These are phyloP conservation scores for Sebastiscus tertius DNA, from an alignment of 2,797 vertebrate species.

Conservation along the genomic window DNA sequence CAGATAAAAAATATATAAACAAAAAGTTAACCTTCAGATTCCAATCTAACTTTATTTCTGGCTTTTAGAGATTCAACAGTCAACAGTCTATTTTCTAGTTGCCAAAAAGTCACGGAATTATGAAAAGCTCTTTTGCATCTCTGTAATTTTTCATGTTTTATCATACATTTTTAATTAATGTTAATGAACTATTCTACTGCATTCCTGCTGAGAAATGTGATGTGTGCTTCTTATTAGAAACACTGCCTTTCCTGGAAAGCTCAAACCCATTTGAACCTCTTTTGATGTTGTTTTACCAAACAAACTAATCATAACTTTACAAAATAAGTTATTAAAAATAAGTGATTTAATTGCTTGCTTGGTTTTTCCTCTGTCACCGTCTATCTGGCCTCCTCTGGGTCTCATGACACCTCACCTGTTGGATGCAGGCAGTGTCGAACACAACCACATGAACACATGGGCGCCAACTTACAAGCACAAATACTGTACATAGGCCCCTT, in stretches of 20 bases:
- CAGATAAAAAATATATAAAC: too few relatives aligned
- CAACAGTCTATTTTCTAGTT: background rate
- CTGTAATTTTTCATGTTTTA: background rate
- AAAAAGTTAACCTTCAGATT: background rate
- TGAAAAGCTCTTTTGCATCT: background rate
- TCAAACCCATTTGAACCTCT: slow-evolving; percentile 25
- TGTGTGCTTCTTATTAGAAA: background rate
- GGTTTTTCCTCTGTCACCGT: background rate
- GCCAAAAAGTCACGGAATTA: background rate
- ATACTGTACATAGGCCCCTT: too few relatives aligned
- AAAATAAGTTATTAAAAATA: background rate
- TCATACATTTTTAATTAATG: background rate
- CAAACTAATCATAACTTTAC: slow-evolving; percentile 4
- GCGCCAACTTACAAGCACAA: background rate
- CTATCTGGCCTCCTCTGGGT: background rate
- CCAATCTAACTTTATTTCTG: background rate
- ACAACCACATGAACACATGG: background rate
- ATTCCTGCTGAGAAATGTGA: background rate
- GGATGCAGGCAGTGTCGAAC: background rate
- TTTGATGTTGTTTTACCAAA: slow-evolving; percentile 8
- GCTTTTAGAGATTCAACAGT: background rate
- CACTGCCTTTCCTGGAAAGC: background rate
- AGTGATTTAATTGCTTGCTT: background rate
- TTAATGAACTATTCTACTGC: background rate
- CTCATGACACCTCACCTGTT: background rate